phyloP scores from a whole-genome alignment of 35 echinoderm and acorn worm genomes.

The Heliocidaris erythrogramma region DNA sequence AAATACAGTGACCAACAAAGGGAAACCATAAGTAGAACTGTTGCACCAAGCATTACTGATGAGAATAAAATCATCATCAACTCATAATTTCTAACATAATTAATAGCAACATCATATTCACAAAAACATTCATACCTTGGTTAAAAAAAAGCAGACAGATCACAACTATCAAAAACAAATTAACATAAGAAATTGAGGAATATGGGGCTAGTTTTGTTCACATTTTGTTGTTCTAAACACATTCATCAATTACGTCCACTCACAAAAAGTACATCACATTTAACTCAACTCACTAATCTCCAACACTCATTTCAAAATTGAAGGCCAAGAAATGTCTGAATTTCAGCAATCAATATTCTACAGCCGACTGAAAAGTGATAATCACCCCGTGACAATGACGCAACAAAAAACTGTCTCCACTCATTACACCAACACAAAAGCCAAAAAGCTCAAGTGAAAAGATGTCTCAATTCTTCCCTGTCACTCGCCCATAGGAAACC shows the following conservation, averaged over 20 bases:
- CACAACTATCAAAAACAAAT: neutral
- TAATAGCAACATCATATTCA: neutral
- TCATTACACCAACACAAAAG: neutral
- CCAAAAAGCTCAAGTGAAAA: neutral
- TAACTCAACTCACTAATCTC: neutral
- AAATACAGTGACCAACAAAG: too few species aligned
- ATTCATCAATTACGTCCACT: too few species aligned
- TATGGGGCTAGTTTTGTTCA: neutral
- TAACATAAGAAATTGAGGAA: neutral
- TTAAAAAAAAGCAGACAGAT: neutral
- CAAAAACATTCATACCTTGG: neutral
- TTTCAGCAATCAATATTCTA: neutral
- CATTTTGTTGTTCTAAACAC: neutral
- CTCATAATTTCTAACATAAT: neutral
- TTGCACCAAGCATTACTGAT: too few species aligned
- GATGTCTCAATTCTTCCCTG: neutral
- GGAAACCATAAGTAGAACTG: too few species aligned
- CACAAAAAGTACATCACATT: neutral
- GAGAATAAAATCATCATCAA: too few species aligned
- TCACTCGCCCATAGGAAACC: neutral
- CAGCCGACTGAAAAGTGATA: neutral
- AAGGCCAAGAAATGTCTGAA: neutral
- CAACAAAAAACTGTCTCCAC: neutral
- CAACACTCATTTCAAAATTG: neutral
- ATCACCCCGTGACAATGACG: neutral